phyloP scores from a whole-genome alignment of 2,797 vertebrate species.

The Buphagus erythrorhynchus region DNA sequence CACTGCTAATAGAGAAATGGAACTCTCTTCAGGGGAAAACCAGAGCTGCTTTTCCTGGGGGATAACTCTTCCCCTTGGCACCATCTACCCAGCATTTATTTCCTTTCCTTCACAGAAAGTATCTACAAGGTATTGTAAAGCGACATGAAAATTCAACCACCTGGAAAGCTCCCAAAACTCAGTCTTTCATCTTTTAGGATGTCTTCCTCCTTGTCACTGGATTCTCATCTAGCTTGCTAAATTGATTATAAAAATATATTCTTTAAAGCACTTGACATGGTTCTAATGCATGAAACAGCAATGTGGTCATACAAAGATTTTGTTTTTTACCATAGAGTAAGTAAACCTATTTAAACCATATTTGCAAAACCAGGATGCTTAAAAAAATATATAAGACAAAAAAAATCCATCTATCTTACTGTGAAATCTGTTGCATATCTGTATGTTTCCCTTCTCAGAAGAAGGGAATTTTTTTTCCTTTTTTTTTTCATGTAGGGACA shows the following conservation, averaged over 20 bases:
- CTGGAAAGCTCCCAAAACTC: neutral
- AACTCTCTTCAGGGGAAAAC: neutral
- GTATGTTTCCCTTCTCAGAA: neutral
- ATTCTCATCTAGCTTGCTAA: neutral
- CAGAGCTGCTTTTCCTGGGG: neutral
- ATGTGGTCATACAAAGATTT: neutral
- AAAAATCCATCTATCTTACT: neutral
- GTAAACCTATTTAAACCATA: neutral
- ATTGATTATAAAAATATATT: neutral
- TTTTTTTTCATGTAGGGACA: neutral
- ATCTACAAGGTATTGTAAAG: neutral
- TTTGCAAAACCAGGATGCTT: neutral
- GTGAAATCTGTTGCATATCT: neutral
- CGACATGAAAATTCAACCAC: neutral
- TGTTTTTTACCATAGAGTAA: neutral
- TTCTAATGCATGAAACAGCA: neutral
- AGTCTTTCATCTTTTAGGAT: neutral
- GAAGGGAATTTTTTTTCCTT: neutral
- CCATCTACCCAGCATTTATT: neutral
- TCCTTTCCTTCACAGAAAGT: neutral
- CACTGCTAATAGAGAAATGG: fast-evolving
- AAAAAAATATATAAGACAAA: neutral
- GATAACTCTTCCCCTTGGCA: neutral
- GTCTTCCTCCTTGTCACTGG: neutral
- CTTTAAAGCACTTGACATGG: neutral